Conservation (phyloP, 2,113 vertebrate species). For the Calyptomena viridis region DNA sequence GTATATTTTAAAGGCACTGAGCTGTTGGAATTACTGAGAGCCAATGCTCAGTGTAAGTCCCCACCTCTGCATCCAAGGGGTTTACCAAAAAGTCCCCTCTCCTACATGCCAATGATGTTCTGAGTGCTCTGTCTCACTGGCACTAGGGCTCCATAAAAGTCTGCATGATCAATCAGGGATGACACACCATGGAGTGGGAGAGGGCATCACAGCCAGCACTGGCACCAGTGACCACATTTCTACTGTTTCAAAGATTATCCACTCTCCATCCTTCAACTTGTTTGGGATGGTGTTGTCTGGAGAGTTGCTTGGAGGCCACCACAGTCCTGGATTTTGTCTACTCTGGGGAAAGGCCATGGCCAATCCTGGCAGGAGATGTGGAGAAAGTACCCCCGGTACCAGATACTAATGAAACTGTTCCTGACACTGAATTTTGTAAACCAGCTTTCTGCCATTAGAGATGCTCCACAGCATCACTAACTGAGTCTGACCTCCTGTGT, state of each 20-base stretch:
- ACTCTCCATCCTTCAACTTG: background rate
- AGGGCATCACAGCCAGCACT: background rate
- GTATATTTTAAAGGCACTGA: constrained; percentile 49
- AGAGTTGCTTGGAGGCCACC: background rate
- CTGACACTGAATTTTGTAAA: background rate
- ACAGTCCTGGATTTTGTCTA: background rate
- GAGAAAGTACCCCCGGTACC: background rate
- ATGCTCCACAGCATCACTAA: background rate
- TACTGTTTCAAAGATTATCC: background rate
- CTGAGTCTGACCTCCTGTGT: background rate
- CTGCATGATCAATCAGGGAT: background rate
- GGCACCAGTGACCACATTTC: accelerated
- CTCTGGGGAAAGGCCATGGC: background rate
- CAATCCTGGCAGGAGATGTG: background rate
- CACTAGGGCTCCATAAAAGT: background rate
- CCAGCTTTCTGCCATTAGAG: background rate
- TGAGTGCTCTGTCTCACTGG: background rate
- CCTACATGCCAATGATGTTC: background rate
- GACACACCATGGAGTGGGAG: accelerated
- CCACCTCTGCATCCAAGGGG: background rate
- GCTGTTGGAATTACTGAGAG: background rate
- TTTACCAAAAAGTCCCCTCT: background rate
- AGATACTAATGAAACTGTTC: background rate
- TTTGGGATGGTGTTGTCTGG: background rate
- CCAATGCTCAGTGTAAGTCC: background rate